Conservation (phyloP, 2,113 vertebrate species). For the Vulpes lagopus region DNA sequence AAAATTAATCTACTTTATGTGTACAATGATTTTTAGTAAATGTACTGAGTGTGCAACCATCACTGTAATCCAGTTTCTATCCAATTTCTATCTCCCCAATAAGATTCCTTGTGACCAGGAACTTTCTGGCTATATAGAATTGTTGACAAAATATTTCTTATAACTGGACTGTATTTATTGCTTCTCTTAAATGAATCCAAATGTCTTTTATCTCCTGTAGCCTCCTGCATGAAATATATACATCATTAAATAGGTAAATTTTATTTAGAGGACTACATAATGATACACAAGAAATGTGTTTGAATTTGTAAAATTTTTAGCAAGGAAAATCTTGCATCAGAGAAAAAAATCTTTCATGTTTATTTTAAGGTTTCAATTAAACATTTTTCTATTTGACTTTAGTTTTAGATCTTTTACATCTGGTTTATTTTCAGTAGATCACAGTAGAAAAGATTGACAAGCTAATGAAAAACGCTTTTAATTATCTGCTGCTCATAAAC, state of each 20-base stretch:
- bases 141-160: conserved; percentile 9
- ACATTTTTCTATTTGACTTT: conserved; percentile 64
- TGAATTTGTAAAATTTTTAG: conserved; percentile 40
- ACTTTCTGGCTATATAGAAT: not conserved
- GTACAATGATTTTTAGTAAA: not conserved
- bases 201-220: not conserved
- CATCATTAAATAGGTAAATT: not conserved
- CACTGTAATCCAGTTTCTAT: not conserved
- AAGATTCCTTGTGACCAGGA: not conserved
- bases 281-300: not conserved
- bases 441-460: conserved; percentile 55
- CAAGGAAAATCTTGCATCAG: conserved; percentile 44
- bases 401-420: conserved; percentile 60
- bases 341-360: conserved; percentile 59
- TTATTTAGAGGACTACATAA: not conserved
- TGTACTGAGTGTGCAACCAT: not conserved
- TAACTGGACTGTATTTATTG: not conserved
- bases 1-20: conserved; percentile 31
- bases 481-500: conserved; percentile 26
- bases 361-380: conserved; percentile 58
- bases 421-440: conserved; percentile 63
- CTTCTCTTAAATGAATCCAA: not conserved
- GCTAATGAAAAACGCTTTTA: not conserved
- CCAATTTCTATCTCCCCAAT: not conserved
- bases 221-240: not conserved